Base-by-base conservation (phyloP, 2,888 invertebrate species). In the Drosophila hamatofila region DNA sequence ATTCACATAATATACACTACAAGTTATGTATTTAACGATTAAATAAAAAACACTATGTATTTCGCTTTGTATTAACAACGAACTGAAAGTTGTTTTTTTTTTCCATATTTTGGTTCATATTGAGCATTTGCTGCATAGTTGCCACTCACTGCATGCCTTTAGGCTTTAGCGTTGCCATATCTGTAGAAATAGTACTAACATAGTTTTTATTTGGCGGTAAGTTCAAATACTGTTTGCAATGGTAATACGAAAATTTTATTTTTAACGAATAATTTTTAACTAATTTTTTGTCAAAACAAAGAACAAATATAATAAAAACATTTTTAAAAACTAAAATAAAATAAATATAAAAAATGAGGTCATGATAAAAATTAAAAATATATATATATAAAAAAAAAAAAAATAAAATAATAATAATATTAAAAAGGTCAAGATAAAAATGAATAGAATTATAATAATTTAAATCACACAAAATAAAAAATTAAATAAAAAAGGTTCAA, bases 1-100 rank as follows among this genome's bases (percentile, higher is more conserved):
- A 86, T 84, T 84, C 84, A 86, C 81, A 72, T 71, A 64, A 75
- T 66, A 67, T 62, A 85, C 67, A 64, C 66, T 72, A 75, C 72
- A 75, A 75, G 48, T 37, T 68, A 73, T 76, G 64, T 81, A 89
- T 87, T 80, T 77, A 84, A 78, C 79, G 46, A 46, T 55, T 75
- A 78, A 49, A 75, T 57, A 72, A 78, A 75, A 57, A 51, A 42
- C 1, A 39, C 76, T 54, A 78, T 62, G 66, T 73, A 84, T 72
- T 78, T 80, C 57, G 78, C 75, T 77, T 69, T 62, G 70, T 80
- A 78, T 80, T 80, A 83, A 81, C 78, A 69, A 46, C 57, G 18
- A 63, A 16, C 27, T 61, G 39, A 33, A 35, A 52, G 52, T 23
- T 11, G 21, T 44, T 44, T 4, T 25, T n/a, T n/a, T n/a, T n/a